Percentiles rank a stretch among this genome's conserved stretches.
phyloP scores from a whole-genome alignment of 2,888 invertebrate genomes.

The Caenorhabditis uteleia region DNA sequence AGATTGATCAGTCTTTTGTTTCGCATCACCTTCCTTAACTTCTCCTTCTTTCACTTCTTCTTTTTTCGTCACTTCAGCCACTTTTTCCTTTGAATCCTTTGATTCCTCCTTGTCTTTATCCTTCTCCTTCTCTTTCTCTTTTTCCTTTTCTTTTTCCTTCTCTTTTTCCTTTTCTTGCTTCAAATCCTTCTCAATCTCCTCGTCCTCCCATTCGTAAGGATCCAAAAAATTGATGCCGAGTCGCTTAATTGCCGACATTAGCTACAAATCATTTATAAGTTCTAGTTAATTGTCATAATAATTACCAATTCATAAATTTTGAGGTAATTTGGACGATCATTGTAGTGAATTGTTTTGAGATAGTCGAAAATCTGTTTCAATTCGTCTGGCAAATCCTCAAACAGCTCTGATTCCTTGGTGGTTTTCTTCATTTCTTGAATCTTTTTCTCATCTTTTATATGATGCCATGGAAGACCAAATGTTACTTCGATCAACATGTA shows the following conservation, averaged over 20 bases:
- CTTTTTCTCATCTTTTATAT: constrained; percentile 29
- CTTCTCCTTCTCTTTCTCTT: constrained; percentile 3
- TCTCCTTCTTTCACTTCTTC: constrained; percentile 7
- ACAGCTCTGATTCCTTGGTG: constrained; percentile 21
- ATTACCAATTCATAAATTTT: constrained; percentile 33
- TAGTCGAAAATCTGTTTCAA: constrained; percentile 4
- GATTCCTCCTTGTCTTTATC: background rate
- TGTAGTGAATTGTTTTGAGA: constrained; percentile 20
- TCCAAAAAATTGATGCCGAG: constrained; percentile 37
- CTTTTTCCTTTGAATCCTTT: too few relatives aligned
- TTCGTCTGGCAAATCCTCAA: constrained; percentile 11
- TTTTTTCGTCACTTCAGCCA: background rate
- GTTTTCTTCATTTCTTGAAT: constrained; percentile 31
- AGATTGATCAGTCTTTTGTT: constrained; percentile 9
- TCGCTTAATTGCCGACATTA: constrained; percentile 28
- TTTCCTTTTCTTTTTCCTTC: constrained; percentile 5
- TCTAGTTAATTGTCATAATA: background rate
- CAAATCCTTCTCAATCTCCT: constrained; percentile 27
- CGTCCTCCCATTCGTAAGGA: constrained; percentile 42
- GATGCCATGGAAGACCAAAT: constrained; percentile 28
- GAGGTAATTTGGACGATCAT: constrained; percentile 23
- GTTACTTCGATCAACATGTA: constrained; percentile 31
- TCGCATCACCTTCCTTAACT: constrained; percentile 2
- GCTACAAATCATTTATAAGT: constrained; percentile 7
- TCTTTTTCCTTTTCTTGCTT: constrained; percentile 21